phyloP scores from a whole-genome alignment of 2,113 vertebrate species.

The Zapus hudsonius region DNA sequence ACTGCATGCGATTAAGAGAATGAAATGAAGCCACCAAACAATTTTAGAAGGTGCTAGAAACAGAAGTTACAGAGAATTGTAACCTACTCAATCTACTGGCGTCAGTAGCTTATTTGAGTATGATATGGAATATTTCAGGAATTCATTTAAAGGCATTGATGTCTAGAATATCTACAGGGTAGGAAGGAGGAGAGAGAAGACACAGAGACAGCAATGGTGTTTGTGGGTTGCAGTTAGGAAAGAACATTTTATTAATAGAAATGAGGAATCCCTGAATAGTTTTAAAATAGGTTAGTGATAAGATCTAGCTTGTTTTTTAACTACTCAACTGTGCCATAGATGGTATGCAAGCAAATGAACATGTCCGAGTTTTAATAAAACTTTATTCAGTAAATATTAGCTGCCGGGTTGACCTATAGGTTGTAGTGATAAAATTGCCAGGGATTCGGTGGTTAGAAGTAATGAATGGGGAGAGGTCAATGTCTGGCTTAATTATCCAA shows the following conservation, averaged over 20 bases:
- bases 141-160: not conserved
- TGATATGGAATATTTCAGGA: not conserved
- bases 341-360: not conserved
- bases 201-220: rapidly evolving
- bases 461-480: not conserved
- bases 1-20: not conserved
- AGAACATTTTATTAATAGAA: not conserved
- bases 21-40: not conserved
- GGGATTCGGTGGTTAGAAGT: not conserved
- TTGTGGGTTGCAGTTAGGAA: not conserved
- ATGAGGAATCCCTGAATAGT: not conserved
- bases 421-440: not conserved
- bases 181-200: not conserved
- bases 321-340: not conserved
- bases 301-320: not conserved
- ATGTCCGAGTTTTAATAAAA: not conserved
- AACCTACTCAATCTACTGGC: not conserved
- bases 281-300: not conserved
- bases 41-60: not conserved
- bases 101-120: not conserved
- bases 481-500: not conserved
- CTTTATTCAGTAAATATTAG: not conserved
- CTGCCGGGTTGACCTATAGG: not conserved
- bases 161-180: not conserved
- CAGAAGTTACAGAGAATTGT: not conserved